Conservation (phyloP, 2,888 invertebrate species). For the Stenchaetothrips biformis region DNA sequence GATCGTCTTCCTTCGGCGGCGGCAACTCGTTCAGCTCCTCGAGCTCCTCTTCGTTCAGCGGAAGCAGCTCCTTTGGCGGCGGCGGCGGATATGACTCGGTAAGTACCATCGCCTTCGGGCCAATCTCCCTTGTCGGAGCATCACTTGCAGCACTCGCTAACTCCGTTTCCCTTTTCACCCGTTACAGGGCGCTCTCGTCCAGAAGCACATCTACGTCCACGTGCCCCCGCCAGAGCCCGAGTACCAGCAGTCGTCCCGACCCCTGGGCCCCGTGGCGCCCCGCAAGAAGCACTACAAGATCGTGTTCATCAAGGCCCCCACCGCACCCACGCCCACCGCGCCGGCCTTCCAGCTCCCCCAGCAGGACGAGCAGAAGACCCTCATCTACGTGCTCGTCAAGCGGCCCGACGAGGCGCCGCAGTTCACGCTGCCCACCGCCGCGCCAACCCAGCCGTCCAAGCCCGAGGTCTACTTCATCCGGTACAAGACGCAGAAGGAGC, state of each 20-base stretch:
- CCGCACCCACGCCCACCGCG: constrained; percentile 73
- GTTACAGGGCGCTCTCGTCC: constrained; percentile 56
- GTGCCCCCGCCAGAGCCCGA: constrained; percentile 82
- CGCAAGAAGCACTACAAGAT: too few species aligned
- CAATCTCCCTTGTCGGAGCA: too few species aligned
- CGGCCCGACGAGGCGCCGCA: constrained; percentile 78
- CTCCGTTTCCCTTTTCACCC: background rate
- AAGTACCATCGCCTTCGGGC: background rate
- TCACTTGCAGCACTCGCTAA: too few species aligned
- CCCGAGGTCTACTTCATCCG: constrained; percentile 85
- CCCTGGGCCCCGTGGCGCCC: constrained; percentile 57
- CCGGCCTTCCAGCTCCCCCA: constrained; percentile 74
- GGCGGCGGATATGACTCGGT: constrained; percentile 47
- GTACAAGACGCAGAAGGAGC: constrained; percentile 59
- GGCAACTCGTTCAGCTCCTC: constrained; percentile 30
- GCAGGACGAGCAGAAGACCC: too few species aligned
- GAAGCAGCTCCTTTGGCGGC: constrained; percentile 33
- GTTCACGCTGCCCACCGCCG: constrained; percentile 67
- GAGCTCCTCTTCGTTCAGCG: constrained; percentile 30
- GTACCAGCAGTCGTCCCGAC: constrained; percentile 60
- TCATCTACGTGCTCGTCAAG: constrained; percentile 80
- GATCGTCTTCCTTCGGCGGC: constrained; percentile 31
- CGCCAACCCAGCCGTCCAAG: constrained; percentile 76
- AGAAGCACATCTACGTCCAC: constrained; percentile 85
- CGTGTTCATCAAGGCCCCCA: constrained; percentile 87